phyloP scores from a whole-genome alignment of 2,888 invertebrate species.

The Tachina fera region DNA sequence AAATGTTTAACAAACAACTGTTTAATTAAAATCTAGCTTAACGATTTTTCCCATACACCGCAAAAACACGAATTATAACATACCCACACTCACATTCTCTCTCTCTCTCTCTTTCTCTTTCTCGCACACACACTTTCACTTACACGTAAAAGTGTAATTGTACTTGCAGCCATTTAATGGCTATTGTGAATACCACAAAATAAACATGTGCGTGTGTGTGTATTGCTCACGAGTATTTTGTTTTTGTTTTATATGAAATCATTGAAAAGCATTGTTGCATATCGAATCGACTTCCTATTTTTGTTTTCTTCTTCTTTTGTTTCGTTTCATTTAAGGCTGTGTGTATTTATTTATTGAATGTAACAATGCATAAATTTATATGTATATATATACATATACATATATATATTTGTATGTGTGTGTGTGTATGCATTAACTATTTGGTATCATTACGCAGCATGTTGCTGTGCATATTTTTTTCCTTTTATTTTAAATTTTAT shows the following conservation, averaged over 20 bases:
- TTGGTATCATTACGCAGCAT: slow-evolving; percentile 41
- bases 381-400: neutral
- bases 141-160: too few species aligned
- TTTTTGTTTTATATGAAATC: slow-evolving; percentile 34
- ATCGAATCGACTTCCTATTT: slow-evolving; percentile 38
- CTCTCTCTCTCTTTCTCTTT: too few species aligned
- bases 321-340: neutral
- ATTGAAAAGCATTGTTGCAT: slow-evolving; percentile 55
- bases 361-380: neutral
- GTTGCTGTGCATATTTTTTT: neutral
- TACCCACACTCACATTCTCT: neutral
- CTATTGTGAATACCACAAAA: slow-evolving; percentile 15
- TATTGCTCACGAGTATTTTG: neutral
- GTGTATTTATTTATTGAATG: slow-evolving; percentile 19
- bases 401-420: neutral
- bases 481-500: slow-evolving; percentile 47
- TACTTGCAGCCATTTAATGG: slow-evolving; percentile 8
- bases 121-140: neutral
- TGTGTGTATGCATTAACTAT: slow-evolving; percentile 19
- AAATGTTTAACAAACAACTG: slow-evolving; percentile 14
- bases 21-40: slow-evolving; percentile 49
- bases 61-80: neutral
- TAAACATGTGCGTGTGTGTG: neutral
- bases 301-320: neutral
- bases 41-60: slow-evolving; percentile 17